A percentile compares a stretch with the other conserved stretches of the same genome.
Conservation (phyloP, 2,113 vertebrate genomes). For the Erythrolamprus reginae region DNA sequence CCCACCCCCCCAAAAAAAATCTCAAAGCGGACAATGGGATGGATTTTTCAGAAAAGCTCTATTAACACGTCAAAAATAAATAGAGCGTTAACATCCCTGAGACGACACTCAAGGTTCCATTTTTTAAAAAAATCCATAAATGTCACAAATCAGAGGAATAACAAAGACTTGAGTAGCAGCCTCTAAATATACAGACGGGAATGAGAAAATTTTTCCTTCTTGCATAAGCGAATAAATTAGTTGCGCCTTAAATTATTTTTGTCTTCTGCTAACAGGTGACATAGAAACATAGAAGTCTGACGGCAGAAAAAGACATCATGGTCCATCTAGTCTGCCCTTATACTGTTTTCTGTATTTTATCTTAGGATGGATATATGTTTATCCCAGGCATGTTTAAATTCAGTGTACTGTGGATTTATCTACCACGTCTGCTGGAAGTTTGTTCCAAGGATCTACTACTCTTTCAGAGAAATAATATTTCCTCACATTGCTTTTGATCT, state of each 20-base stretch:
- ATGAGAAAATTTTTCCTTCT: constrained; percentile 16
- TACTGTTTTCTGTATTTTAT: no score
- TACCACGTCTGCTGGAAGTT: no score
- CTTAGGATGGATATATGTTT: no score
- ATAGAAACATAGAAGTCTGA: no score
- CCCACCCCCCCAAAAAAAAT: neutral
- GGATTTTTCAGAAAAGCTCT: constrained; percentile 44
- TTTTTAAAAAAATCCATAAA: neutral
- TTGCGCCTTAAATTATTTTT: neutral
- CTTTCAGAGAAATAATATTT: no score
- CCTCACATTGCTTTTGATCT: no score
- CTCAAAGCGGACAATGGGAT: constrained; percentile 10
- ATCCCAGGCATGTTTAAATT: no score
- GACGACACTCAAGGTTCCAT: constrained; percentile 24
- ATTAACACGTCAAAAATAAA: neutral
- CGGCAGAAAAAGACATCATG: no score
- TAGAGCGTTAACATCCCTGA: constrained; percentile 30
- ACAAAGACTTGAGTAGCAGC: neutral
- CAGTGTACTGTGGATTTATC: no score
- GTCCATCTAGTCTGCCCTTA: no score
- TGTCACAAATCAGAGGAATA: accelerated
- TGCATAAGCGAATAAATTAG: neutral
- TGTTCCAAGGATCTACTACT: no score
- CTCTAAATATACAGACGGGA: neutral
- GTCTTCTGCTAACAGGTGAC: neutral